These are phyloP conservation scores for Ctenomys sociabilis DNA, from an alignment of 2,113 vertebrate genomes.

Conservation along the genomic window DNA sequence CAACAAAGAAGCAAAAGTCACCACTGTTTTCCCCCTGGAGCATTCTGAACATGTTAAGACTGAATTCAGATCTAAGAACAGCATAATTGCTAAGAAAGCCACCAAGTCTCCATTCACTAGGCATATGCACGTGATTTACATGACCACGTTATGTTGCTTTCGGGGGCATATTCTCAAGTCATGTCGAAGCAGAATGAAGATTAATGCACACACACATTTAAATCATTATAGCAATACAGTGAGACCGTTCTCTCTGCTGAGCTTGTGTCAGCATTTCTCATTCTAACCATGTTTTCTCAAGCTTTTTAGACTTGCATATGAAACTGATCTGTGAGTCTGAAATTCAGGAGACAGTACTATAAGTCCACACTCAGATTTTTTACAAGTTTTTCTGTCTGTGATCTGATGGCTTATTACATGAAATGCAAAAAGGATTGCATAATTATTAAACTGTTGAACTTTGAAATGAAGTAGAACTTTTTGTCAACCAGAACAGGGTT, in stretches of 20 bases:
- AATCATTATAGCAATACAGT: slow-evolving; percentile 73
- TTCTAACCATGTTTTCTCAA: slow-evolving; percentile 65
- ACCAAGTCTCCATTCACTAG: slow-evolving; percentile 72
- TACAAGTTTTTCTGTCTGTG: not conserved
- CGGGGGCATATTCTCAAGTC: slow-evolving; percentile 61
- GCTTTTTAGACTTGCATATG: slow-evolving; percentile 69
- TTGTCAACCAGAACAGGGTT: not conserved
- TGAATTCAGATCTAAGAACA: slow-evolving; percentile 55
- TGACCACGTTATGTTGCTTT: slow-evolving; percentile 52
- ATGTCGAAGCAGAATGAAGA: slow-evolving; percentile 53
- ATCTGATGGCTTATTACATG: slow-evolving; percentile 41
- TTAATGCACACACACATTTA: slow-evolving; percentile 50
- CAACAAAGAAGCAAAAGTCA: slow-evolving; percentile 70
- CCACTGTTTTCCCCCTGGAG: not conserved
- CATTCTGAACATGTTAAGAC: slow-evolving; percentile 77
- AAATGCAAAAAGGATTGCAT: not conserved
- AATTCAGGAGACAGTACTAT: slow-evolving; percentile 66
- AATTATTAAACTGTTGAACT: slow-evolving; percentile 48
- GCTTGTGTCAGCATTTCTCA: slow-evolving; percentile 67
- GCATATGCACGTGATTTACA: slow-evolving; percentile 58
- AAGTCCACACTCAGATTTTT: slow-evolving; percentile 54
- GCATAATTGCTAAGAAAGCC: slow-evolving; percentile 77
- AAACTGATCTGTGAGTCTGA: slow-evolving; percentile 73
- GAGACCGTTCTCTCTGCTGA: slow-evolving; percentile 53
- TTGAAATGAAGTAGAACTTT: slow-evolving; percentile 67